phyloP scores from a whole-genome alignment of 2,113 vertebrate genomes.

The Mustelus asterias region DNA sequence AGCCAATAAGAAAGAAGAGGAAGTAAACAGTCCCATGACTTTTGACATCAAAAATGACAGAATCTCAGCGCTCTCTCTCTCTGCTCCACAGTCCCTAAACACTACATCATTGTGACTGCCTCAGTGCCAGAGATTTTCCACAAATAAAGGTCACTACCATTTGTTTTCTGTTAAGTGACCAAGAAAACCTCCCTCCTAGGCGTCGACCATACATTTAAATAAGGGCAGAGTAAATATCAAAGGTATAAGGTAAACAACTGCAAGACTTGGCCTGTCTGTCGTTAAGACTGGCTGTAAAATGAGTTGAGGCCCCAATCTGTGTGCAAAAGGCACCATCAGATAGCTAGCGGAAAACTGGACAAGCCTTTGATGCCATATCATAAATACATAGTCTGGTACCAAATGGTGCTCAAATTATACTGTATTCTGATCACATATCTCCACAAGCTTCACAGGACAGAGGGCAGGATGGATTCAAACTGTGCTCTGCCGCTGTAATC shows the following conservation, averaged over 20 bases:
- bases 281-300: background rate
- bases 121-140: background rate
- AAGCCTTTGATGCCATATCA: slow-evolving; percentile 24
- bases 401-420: background rate
- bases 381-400: background rate
- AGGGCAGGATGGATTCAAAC: background rate
- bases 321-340: background rate
- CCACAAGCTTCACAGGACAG: background rate
- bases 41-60: slow-evolving; percentile 46
- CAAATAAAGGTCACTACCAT: background rate
- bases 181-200: background rate
- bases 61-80: slow-evolving; percentile 48
- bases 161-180: background rate
- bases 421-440: too few species aligned
- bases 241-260: background rate
- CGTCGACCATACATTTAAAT: background rate
- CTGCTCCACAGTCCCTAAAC: slow-evolving; percentile 48
- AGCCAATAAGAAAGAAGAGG: slow-evolving; percentile 41
- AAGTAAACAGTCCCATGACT: slow-evolving; percentile 42
- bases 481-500: background rate
- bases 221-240: too few species aligned
- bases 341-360: background rate
- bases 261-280: background rate
- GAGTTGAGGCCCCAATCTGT: background rate
- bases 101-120: slow-evolving; percentile 53